These are phyloP conservation scores for Octopus bimaculoides DNA, from an alignment of 1,140 invertebrate species.

Conservation along the genomic window DNA sequence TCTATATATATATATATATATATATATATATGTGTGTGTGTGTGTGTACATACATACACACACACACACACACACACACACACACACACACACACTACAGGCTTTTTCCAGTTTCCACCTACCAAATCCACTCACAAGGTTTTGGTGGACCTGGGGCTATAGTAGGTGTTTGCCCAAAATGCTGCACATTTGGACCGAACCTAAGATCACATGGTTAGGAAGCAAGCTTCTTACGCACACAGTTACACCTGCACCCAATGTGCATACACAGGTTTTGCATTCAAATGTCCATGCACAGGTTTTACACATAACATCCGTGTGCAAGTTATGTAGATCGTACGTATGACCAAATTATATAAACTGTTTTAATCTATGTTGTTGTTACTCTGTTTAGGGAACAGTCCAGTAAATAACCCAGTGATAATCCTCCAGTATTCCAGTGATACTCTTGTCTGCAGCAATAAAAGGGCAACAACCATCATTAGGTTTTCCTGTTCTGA, in stretches of 20 bases:
- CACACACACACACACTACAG: too few species aligned
- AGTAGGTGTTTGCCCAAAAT: too few species aligned
- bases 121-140: too few species aligned
- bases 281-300: not conserved
- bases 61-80: too few species aligned
- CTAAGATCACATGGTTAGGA: too few species aligned
- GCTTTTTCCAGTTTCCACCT: too few species aligned
- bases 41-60: too few species aligned
- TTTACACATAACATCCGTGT: not conserved
- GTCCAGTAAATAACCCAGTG: not conserved
- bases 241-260: not conserved
- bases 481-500: not conserved
- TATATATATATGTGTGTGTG: too few species aligned
- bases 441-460: not conserved
- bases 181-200: too few species aligned
- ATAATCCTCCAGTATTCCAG: slow-evolving; percentile 3
- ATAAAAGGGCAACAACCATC: not conserved
- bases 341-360: not conserved
- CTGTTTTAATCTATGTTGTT: not conserved
- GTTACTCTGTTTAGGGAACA: not conserved
- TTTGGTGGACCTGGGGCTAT: too few species aligned
- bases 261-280: not conserved
- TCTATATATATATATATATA: too few species aligned
- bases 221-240: not conserved
- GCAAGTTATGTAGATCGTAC: not conserved